These are phyloP conservation scores for Microcaecilia unicolor DNA, from an alignment of 2,797 vertebrate species.

Conservation along the genomic window DNA sequence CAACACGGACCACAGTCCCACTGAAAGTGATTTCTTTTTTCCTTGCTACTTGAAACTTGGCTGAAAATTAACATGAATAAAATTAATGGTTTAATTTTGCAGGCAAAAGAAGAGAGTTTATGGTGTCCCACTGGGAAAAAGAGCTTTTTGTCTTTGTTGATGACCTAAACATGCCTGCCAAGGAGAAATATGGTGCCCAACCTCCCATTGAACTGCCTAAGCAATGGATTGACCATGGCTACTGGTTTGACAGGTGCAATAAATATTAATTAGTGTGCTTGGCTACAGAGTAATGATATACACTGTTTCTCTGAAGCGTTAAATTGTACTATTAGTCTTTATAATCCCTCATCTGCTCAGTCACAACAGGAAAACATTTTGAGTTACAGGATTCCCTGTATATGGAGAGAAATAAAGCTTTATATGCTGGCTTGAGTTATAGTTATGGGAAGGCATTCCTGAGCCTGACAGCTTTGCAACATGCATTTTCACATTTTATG, in stretches of 20 bases:
- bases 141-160: constrained; percentile 64
- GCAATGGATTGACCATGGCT: constrained; percentile 64
- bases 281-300: constrained; percentile 65
- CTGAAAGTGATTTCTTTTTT: constrained; percentile 20
- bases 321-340: constrained; percentile 71
- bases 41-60: constrained; percentile 35
- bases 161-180: constrained; percentile 68
- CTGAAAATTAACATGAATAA: constrained; percentile 53
- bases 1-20: constrained; percentile 34
- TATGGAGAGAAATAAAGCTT: constrained; percentile 44
- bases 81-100: constrained; percentile 62
- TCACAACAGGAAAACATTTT: constrained; percentile 55
- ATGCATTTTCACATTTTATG: constrained; percentile 9
- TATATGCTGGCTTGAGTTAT: constrained; percentile 39
- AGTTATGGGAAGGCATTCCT: constrained; percentile 18
- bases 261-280: constrained; percentile 74
- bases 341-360: constrained; percentile 63
- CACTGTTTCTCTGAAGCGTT: constrained; percentile 64
- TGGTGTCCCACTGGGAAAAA: constrained; percentile 35
- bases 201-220: constrained; percentile 62
- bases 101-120: constrained; percentile 47
- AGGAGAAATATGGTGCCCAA: constrained; percentile 64
- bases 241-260: constrained; percentile 70
- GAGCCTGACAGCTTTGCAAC: constrained; percentile 4
- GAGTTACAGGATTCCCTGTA: constrained; percentile 37